Evolutionary conservation across 2,113 vertebrate species (phyloP).

Genomic region (Bucco capensis): DNA sequence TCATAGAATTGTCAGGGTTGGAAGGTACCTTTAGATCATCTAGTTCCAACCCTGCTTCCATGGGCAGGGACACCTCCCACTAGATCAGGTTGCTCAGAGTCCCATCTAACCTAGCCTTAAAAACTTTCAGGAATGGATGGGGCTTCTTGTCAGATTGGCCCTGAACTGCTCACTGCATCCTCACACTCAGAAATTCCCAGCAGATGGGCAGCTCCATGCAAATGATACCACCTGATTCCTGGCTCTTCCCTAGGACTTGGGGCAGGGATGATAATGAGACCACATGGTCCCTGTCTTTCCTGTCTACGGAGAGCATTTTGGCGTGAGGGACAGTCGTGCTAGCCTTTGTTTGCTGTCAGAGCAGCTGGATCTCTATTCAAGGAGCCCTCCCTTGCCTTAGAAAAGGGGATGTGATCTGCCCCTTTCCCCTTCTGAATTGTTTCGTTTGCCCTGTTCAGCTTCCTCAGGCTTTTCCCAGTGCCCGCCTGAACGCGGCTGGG

Average conservation of each 20-base stretch:
- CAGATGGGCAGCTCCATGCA: neutral
- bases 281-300: neutral
- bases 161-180: neutral
- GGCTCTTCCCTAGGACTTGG: neutral
- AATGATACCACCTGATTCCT: neutral
- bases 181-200: neutral
- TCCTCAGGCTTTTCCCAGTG: neutral
- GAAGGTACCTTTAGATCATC: no score
- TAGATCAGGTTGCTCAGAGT: no score
- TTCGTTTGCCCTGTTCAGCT: neutral
- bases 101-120: no score
- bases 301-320: neutral
- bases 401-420: neutral
- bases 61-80: no score
- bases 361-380: neutral
- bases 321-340: accelerated
- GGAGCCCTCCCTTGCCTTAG: neutral
- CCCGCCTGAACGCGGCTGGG: neutral
- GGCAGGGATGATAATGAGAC: neutral
- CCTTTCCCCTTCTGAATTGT: neutral
- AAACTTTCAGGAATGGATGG: no score
- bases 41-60: no score
- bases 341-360: neutral
- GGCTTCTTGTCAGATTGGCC: neutral
- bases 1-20: no score